Evolutionary conservation across 2,888 invertebrate genomes (phyloP).

Genomic region (Drosophila ustulata): DNA sequence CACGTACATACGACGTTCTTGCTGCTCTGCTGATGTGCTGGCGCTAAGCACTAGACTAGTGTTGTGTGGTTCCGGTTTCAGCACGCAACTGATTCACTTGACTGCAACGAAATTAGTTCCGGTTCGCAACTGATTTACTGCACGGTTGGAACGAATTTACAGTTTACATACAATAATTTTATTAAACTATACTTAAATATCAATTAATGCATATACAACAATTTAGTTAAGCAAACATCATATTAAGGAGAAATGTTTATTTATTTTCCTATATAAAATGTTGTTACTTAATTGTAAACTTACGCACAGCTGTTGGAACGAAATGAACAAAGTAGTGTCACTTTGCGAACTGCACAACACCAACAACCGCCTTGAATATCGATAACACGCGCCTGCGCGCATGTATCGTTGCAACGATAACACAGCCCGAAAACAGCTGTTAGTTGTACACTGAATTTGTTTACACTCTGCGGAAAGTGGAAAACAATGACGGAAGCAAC

Average conservation of each 20-base stretch:
- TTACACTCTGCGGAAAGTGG: not conserved
- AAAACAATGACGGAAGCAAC: slow-evolving; percentile 26
- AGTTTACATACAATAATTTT: no score
- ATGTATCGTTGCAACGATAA: not conserved
- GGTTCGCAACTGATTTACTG: no score
- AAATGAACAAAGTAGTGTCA: not conserved
- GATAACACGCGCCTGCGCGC: not conserved
- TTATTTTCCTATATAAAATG: not conserved
- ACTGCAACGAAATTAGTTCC: no score
- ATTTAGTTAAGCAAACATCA: no score
- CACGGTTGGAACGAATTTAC: not conserved
- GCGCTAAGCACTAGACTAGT: not conserved
- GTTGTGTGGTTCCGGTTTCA: slow-evolving; percentile 14
- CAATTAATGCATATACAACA: no score
- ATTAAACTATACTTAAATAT: no score
- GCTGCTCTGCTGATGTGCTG: slow-evolving; percentile 5
- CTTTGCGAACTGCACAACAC: not conserved
- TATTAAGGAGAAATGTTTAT: not conserved
- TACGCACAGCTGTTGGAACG: not conserved
- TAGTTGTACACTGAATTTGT: not conserved
- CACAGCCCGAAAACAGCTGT: slow-evolving; percentile 2
- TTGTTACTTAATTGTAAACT: not conserved
- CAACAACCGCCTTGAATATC: not conserved
- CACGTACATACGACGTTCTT: slow-evolving; percentile 11
- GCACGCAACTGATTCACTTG: slow-evolving; percentile 1